A percentile compares a stretch with the other conserved stretches of the same genome.
Evolutionary conservation across 2,888 invertebrate species (phyloP).

Genomic region (Limnephilus marmoratus): DNA sequence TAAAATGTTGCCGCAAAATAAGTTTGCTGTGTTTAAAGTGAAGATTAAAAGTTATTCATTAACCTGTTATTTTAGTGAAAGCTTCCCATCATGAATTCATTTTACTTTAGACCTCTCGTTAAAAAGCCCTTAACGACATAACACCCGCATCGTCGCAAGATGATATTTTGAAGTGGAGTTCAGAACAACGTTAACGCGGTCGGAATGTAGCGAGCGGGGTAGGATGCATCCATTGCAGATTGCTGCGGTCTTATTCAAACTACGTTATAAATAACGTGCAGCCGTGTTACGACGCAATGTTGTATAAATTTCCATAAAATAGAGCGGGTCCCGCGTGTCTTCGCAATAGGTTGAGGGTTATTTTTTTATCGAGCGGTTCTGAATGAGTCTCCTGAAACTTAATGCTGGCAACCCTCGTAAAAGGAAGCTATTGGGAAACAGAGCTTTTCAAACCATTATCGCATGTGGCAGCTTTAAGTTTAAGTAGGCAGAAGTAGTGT

Average conservation of each 20-base stretch:
- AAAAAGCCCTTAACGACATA: not conserved
- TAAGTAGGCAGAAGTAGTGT: not conserved
- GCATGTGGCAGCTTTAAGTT: not conserved
- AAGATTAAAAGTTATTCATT: not conserved
- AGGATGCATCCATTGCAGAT: not conserved
- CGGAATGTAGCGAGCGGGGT: not conserved
- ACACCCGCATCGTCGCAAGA: not conserved
- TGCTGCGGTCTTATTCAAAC: not conserved
- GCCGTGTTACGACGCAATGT: not conserved
- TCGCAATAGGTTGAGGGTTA: not conserved
- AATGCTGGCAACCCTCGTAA: constrained; percentile 23
- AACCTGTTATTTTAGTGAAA: not conserved
- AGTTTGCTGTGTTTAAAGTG: too few relatives aligned
- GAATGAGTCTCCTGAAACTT: not conserved
- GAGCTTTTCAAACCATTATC: constrained; percentile 17
- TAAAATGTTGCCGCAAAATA: too few relatives aligned
- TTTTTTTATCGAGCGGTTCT: not conserved
- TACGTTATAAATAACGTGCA: not conserved
- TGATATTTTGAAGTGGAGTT: not conserved
- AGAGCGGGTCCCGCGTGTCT: not conserved
- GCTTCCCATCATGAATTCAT: not conserved
- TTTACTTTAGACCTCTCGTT: not conserved
- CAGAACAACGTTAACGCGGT: not conserved
- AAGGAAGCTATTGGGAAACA: constrained; percentile 11
- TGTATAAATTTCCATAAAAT: not conserved